Evolutionary conservation across 1,140 invertebrate genomes (phyloP).

Genomic region (Zaprionus tsacasi): DNA sequence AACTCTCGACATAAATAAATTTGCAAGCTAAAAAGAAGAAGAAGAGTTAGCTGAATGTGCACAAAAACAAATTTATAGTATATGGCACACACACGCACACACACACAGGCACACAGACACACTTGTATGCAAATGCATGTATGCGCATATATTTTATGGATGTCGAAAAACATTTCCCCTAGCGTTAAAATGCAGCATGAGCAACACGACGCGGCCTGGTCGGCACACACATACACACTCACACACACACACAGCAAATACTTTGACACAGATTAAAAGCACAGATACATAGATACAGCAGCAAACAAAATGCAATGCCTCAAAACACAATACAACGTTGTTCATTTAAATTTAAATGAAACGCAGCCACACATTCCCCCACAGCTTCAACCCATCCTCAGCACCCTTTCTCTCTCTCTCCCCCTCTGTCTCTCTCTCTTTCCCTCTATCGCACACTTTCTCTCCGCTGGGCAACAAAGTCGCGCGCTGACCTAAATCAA

Average conservation of each 20-base stretch:
- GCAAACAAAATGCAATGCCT: conserved; percentile 44
- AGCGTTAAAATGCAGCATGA: conserved; percentile 52
- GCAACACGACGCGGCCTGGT: background rate
- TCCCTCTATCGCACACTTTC: background rate
- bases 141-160: conserved; percentile 48
- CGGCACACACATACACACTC: background rate
- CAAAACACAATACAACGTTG: conserved; percentile 56
- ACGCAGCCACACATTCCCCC: conserved; percentile 43
- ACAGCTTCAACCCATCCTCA: background rate
- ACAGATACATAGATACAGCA: conserved; percentile 19
- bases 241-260: conserved; percentile 48
- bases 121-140: background rate
- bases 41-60: conserved; percentile 23
- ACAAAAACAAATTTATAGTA: conserved; percentile 55
- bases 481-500: conserved; percentile 62
- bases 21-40: conserved; percentile 35
- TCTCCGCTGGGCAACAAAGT: conserved; percentile 23
- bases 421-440: background rate
- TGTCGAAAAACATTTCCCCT: conserved; percentile 63
- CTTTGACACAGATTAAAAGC: conserved; percentile 70
- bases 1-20: conserved; percentile 54
- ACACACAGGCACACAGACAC: background rate
- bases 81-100: conserved; percentile 8
- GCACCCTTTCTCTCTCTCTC: background rate
- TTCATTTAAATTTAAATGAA: conserved; percentile 71